These are phyloP conservation scores for Tipula helvola DNA, from an alignment of 2,888 invertebrate species.

Conservation along the genomic window DNA sequence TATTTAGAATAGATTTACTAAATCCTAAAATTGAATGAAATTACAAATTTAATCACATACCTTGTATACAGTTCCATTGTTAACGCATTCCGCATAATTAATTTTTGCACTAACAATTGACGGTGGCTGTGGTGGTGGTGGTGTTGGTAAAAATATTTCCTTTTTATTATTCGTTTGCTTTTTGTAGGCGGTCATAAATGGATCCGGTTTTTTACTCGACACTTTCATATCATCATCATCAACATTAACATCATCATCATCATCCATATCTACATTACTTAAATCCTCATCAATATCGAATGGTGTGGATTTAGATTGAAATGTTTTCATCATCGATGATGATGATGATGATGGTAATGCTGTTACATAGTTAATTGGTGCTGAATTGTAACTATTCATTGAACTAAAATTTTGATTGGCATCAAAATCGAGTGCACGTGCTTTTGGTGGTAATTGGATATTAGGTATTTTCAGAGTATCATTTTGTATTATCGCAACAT, in stretches of 20 bases:
- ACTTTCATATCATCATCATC: neutral
- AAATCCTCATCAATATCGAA: neutral
- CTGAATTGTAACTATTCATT: neutral
- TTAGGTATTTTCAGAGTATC: neutral
- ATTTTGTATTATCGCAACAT: neutral
- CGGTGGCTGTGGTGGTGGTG: neutral
- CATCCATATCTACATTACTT: constrained; percentile 5
- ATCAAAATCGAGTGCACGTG: neutral
- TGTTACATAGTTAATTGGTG: neutral
- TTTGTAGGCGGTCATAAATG: neutral
- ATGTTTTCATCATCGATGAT: neutral
- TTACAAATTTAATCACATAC: neutral
- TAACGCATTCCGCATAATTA: neutral
- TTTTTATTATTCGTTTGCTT: neutral
- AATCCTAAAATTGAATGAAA: no score
- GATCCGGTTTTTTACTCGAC: neutral
- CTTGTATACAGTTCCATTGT: neutral
- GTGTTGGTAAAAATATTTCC: neutral
- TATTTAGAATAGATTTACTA: no score
- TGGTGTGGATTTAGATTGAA: neutral
- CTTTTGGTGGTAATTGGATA: neutral
- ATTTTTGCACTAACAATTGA: neutral
- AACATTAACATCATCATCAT: neutral
- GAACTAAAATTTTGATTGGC: neutral
- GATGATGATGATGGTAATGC: neutral